phyloP scores from a whole-genome alignment of 1,140 invertebrate species.

The Hypothenemus hampei region DNA sequence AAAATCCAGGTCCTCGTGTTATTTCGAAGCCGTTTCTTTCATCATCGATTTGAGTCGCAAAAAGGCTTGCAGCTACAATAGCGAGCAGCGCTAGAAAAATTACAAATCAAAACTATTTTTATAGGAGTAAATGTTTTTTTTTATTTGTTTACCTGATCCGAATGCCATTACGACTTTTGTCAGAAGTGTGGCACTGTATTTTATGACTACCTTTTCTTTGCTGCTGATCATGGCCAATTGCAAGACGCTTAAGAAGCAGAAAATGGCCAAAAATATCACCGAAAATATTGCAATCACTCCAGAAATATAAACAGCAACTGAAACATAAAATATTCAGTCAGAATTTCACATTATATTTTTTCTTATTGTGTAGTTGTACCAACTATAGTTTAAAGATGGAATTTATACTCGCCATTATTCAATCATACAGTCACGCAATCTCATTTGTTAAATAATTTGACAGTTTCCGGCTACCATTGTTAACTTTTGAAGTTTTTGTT shows the following conservation, averaged over 20 bases:
- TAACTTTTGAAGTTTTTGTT: too few relatives aligned
- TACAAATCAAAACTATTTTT: too few relatives aligned
- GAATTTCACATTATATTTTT: neutral
- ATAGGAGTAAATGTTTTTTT: too few relatives aligned
- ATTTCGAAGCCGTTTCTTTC: constrained; percentile 66
- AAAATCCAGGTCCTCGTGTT: constrained; percentile 73
- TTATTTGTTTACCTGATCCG: constrained; percentile 70
- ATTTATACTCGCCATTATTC: too few relatives aligned
- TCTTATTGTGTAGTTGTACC: neutral
- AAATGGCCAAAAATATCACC: constrained; percentile 63
- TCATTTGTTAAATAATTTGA: too few relatives aligned
- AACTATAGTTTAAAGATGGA: neutral
- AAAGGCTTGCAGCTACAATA: constrained; percentile 70
- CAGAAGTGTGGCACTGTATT: constrained; percentile 68
- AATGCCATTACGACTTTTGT: constrained; percentile 70
- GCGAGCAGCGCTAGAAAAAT: constrained; percentile 65
- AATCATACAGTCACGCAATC: too few relatives aligned
- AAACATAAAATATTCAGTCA: constrained; percentile 39
- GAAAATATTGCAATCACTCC: constrained; percentile 69
- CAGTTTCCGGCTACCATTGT: too few relatives aligned
- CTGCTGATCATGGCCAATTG: constrained; percentile 81
- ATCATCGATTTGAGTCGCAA: constrained; percentile 76
- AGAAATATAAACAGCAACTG: constrained; percentile 72
- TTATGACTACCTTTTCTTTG: constrained; percentile 69
- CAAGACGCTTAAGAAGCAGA: constrained; percentile 70